A percentile compares a stretch with the other conserved stretches of the same genome.
phyloP scores from a whole-genome alignment of 2,888 invertebrate genomes.

The Palloptera scutellata region DNA sequence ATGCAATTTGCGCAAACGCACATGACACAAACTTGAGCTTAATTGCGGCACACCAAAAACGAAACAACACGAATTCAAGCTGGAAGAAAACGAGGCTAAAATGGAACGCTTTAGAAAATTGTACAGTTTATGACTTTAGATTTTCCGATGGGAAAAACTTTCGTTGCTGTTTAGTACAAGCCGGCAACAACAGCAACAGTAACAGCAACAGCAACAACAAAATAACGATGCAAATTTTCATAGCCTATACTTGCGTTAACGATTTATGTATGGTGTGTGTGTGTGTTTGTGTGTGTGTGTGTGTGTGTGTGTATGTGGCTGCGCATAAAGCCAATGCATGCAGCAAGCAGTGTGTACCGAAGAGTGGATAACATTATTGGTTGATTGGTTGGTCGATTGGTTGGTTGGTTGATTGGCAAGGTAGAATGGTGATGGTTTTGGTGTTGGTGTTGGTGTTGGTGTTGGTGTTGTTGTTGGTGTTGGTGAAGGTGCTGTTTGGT shows the following conservation, averaged over 20 bases:
- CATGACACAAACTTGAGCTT: slow-evolving; percentile 1
- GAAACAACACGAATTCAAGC: slow-evolving; percentile 2
- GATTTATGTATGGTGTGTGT: neutral
- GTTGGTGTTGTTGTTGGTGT: neutral
- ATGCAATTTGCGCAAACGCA: slow-evolving; percentile 46
- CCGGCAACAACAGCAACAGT: too few species aligned
- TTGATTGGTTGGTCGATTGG: too few species aligned
- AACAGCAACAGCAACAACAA: too few species aligned
- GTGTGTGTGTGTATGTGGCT: neutral
- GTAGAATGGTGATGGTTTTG: too few species aligned
- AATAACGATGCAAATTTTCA: neutral
- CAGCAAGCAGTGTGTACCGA: neutral
- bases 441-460: neutral
- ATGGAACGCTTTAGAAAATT: slow-evolving; percentile 17
- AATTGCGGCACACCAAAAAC: slow-evolving; percentile 15
- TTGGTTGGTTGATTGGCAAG: too few species aligned
- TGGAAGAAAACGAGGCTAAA: slow-evolving; percentile 1
- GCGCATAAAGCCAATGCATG: slow-evolving; percentile 6
- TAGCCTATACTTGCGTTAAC: slow-evolving; percentile 2
- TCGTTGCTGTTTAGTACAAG: neutral
- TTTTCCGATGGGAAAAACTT: slow-evolving; percentile 46
- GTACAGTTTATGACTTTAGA: slow-evolving; percentile 40
- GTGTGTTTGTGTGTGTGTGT: neutral
- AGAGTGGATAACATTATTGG: too few species aligned
- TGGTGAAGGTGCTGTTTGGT: too few species aligned